A percentile compares a stretch with the other conserved stretches of the same genome.
phyloP scores from a whole-genome alignment of 2,888 invertebrate genomes.

The Mythimna pallens region DNA sequence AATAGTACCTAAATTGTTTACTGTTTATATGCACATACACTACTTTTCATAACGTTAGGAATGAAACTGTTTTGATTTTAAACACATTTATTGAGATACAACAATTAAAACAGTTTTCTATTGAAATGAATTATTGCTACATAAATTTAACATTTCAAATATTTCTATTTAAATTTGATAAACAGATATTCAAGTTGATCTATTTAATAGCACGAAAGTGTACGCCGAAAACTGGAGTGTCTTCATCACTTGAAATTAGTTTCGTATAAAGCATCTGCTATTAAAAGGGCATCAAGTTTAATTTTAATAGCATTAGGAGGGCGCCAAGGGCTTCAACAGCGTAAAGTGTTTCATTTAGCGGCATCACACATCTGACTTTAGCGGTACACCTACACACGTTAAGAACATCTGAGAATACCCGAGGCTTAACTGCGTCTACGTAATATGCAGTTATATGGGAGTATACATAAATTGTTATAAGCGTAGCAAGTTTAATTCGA shows the following conservation, averaged over 20 bases:
- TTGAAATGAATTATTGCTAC: not conserved
- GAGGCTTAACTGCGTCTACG: conserved; percentile 41
- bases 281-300: conserved; percentile 74
- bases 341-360: conserved; percentile 63
- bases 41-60: conserved; percentile 5
- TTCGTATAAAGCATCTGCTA: conserved; percentile 71
- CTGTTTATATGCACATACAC: conserved; percentile 12
- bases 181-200: not conserved
- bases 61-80: conserved; percentile 8
- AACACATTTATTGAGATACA: not conserved
- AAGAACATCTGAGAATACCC: conserved; percentile 56
- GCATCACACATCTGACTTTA: conserved; percentile 46
- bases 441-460: conserved; percentile 56
- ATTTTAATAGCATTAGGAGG: conserved; percentile 72
- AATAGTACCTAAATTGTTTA: conserved; percentile 16
- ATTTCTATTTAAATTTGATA: not conserved
- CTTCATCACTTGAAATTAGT: conserved; percentile 74
- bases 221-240: conserved; percentile 64
- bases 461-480: conserved; percentile 55
- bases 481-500: conserved; percentile 63
- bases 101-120: not conserved
- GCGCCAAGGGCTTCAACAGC: conserved; percentile 60
- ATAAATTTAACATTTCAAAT: not conserved
- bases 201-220: conserved; percentile 66
- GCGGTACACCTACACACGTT: conserved; percentile 42